Conservation (phyloP, 2,113 vertebrate species). For the Trematocara nigrifrons region DNA sequence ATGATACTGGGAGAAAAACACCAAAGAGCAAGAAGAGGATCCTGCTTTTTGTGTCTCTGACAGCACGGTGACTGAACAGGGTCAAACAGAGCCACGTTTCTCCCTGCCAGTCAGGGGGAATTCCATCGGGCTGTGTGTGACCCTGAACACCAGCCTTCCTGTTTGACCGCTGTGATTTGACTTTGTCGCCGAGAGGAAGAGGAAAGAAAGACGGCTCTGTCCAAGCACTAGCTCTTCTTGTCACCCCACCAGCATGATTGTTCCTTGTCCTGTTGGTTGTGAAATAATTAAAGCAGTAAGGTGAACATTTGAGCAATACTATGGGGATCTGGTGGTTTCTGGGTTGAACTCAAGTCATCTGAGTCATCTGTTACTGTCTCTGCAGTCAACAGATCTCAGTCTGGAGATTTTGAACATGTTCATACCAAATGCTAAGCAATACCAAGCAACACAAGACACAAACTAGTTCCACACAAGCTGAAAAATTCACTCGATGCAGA, state of each 20-base stretch:
- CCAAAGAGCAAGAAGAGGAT: neutral
- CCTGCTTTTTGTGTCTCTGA: neutral
- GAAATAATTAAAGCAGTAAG: neutral
- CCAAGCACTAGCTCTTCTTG: neutral
- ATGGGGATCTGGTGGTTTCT: neutral
- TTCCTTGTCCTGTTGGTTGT: neutral
- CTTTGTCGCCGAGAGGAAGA: slow-evolving; percentile 25
- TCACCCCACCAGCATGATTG: neutral
- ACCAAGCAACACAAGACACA: neutral
- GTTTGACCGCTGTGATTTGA: slow-evolving; percentile 15
- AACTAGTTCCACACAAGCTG: neutral
- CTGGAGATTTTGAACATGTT: neutral
- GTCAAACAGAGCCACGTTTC: slow-evolving; percentile 10
- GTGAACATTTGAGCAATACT: neutral
- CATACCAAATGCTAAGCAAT: neutral
- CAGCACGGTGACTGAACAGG: neutral
- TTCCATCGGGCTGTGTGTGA: slow-evolving; percentile 47
- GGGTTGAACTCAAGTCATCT: neutral
- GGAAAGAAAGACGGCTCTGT: slow-evolving; percentile 44
- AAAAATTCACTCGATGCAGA: neutral
- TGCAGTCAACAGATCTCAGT: neutral
- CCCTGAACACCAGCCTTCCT: slow-evolving; percentile 57
- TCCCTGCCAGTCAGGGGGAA: slow-evolving; percentile 41
- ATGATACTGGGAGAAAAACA: neutral
- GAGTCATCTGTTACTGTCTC: neutral